Percentiles rank a stretch among this genome's conserved stretches.
Evolutionary conservation across 2,797 vertebrate species (phyloP).

Genomic region (Microhierax caerulescens): DNA sequence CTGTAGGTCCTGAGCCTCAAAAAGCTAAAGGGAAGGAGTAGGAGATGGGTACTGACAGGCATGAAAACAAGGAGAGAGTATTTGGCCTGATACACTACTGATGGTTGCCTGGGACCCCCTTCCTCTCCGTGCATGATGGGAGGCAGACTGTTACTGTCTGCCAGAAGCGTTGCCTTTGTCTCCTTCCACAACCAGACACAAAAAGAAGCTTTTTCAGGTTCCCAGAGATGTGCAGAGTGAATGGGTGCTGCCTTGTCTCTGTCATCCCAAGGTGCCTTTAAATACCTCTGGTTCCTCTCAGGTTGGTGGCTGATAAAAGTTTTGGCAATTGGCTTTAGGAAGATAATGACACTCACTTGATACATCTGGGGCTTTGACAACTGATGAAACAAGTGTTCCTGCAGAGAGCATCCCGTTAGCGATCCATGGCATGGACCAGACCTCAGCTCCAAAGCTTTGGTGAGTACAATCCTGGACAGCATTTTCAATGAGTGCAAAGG

Average conservation of each 20-base stretch:
- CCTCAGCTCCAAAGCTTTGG: not conserved
- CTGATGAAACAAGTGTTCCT: not conserved
- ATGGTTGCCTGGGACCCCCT: not conserved
- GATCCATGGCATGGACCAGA: not conserved
- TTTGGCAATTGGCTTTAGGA: not conserved
- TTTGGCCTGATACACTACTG: not conserved
- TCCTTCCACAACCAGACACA: not conserved
- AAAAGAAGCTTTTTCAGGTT: not conserved
- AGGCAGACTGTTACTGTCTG: not conserved
- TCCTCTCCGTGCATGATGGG: not conserved
- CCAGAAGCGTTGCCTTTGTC: not conserved
- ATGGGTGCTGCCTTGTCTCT: not conserved
- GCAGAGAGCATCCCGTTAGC: fast-evolving
- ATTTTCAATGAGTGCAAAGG: not conserved
- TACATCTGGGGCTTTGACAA: not conserved
- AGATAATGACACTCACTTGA: not conserved
- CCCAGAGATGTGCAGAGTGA: not conserved
- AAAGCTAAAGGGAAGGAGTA: not conserved
- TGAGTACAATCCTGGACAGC: not conserved
- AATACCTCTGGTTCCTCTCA: not conserved
- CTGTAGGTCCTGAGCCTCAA: not conserved
- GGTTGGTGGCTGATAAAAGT: not conserved
- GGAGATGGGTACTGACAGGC: not conserved
- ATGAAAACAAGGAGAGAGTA: not conserved
- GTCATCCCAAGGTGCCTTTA: not conserved